Base-by-base conservation (phyloP, 2,888 invertebrate genomes). In the Drosophila meridiana region DNA sequence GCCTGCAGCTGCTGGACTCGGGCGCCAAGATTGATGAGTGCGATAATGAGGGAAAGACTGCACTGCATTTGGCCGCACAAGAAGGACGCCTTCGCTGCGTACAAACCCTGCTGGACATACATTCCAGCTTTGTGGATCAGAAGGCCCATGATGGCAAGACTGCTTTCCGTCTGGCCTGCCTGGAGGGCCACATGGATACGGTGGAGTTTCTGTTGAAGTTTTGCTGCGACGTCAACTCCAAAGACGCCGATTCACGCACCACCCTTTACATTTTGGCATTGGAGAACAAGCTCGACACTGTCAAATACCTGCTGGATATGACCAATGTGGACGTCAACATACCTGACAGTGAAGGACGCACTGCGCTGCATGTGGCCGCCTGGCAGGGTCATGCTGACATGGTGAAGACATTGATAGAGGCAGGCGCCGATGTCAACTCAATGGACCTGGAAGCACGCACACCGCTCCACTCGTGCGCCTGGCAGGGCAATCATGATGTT, bases 301-400 rank as follows among this genome's bases (percentile, higher is more conserved):
- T 97, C 52, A 95, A 96, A 77, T 97, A 96, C 93, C 94, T 98
- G 76, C 93, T 98, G 66, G 95, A 96, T 71, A 95, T 96, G 85
- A 96, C 96, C 43, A 91, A 92, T 77, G 97, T 97, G 0, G 96
- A 97, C 87, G 96, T 98, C 0, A 97, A 98, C 92, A 96, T 96
- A 68, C 95, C 97, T 53, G 99, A 99, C 92, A 95, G 96, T 6
- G 98, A 99, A 94, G 98, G 98, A 28, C 95, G 98, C 43, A 98
- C 98, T 0, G 97, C 98, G 0, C 93, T 98, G 13, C 98, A 98
- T 92, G 98, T 98, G 2, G 97, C 97, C 4, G 95, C 98, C 13
- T 98, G 98, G 98, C 98, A 99, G 92, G 99, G 98, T 0, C 98
- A 99, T 91, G 95, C 96, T 0, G 98, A 98, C 77, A 98, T 98